Percentiles rank a stretch among this genome's conserved stretches.
Conservation (phyloP, 92 coral and sea anemone species). For the Actinostola sp. region DNA sequence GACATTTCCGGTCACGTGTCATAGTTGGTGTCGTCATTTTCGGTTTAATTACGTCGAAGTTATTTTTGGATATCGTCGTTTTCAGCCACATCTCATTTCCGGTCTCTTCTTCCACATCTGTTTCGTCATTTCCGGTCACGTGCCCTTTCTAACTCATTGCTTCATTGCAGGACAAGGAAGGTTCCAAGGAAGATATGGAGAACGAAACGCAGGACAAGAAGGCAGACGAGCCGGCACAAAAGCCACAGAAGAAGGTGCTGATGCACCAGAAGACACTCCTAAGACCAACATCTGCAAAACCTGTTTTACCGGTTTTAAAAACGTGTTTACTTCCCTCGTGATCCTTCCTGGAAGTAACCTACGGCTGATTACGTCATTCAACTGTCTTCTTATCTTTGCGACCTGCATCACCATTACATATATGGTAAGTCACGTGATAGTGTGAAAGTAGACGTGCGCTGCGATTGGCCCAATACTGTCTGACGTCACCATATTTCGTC, state of each 20-base stretch:
- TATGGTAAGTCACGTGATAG: constrained; percentile 51
- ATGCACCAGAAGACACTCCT: constrained; percentile 20
- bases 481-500: too few species aligned
- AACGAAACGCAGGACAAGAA: constrained; percentile 10
- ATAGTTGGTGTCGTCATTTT: not conserved
- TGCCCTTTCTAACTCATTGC: not conserved
- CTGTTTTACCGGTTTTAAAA: constrained; percentile 39
- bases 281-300: constrained; percentile 31
- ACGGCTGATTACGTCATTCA: constrained; percentile 60
- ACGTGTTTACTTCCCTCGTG: constrained; percentile 60
- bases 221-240: constrained; percentile 7
- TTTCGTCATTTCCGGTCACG: too few species aligned
- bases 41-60: too few species aligned
- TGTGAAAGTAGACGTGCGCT: not conserved
- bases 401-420: constrained; percentile 72
- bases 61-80: too few species aligned
- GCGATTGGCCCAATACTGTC: too few species aligned
- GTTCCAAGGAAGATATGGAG: constrained; percentile 5
- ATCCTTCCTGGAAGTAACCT: constrained; percentile 74
- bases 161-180: constrained; percentile 41
- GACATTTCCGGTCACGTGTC: too few species aligned
- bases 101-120: too few species aligned
- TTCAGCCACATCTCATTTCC: too few species aligned
- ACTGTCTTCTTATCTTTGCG: constrained; percentile 67
- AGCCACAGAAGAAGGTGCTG: constrained; percentile 12